These are phyloP conservation scores for Drosophila suzukii DNA, from an alignment of 1,140 invertebrate species.

Conservation along the genomic window DNA sequence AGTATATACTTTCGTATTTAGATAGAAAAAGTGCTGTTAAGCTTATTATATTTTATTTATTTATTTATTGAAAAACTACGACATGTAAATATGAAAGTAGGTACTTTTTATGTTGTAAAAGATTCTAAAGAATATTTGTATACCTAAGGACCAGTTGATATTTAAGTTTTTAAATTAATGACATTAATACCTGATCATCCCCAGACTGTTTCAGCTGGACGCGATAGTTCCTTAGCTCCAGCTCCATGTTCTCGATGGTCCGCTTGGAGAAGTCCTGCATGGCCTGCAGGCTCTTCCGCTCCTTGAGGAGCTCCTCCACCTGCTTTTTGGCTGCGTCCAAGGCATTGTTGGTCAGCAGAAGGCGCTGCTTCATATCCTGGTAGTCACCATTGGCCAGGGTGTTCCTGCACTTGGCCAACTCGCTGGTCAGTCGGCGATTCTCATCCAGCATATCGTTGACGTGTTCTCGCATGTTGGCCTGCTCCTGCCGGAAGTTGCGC, in stretches of 20 bases:
- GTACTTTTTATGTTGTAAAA: too few relatives aligned
- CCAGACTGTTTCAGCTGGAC: slow-evolving; percentile 38
- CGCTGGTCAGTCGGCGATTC: slow-evolving; percentile 38
- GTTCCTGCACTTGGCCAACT: slow-evolving; percentile 35
- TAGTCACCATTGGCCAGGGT: slow-evolving; percentile 1
- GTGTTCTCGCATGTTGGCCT: slow-evolving; percentile 33
- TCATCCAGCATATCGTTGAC: slow-evolving; percentile 51
- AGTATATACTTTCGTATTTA: too few relatives aligned
- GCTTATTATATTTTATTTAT: too few relatives aligned
- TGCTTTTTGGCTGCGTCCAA: slow-evolving; percentile 54
- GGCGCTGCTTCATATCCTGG: slow-evolving; percentile 33
- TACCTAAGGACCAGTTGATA: neutral
- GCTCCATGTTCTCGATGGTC: slow-evolving; percentile 69
- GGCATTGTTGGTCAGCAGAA: slow-evolving; percentile 50
- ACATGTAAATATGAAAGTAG: neutral
- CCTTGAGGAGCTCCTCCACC: slow-evolving; percentile 56
- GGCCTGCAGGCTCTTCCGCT: slow-evolving; percentile 34
- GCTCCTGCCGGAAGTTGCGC: slow-evolving; percentile 40
- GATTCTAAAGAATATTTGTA: neutral
- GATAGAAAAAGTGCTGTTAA: too few relatives aligned
- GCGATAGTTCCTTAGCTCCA: slow-evolving; percentile 65
- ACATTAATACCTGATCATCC: slow-evolving; percentile 32
- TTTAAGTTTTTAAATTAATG: neutral
- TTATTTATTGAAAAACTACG: too few relatives aligned
- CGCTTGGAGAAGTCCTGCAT: slow-evolving; percentile 54